Base-by-base conservation (phyloP, 2,888 invertebrate species). In the Diarsia rubi region DNA sequence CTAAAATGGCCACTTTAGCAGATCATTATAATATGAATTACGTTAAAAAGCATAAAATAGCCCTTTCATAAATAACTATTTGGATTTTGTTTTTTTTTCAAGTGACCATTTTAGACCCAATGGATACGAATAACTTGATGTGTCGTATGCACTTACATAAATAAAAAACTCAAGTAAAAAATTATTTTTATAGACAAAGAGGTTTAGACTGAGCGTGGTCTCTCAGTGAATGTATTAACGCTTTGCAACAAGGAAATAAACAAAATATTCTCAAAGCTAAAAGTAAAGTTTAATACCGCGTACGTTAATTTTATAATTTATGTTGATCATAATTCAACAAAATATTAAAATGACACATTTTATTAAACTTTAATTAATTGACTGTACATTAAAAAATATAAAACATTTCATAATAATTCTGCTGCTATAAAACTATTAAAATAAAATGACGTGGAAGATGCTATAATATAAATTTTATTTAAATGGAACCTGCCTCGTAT, bases 361-460 rank as follows among this genome's bases (percentile, higher is more conserved):
- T 72, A 47, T 59, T 16, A 47, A 47, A 16, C 3, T 69, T 62
- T 68, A 44, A 72, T 19, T 6, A n/a, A n/a, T n/a, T 71, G 16
- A 16, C 5, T 45, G 21, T 5, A n/a, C 24, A 16, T 31, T n/a
- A 60, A 60, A 60, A 57, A 31, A 31, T n/a, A 69, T 42, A 37
- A 44, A 31, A 12, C 52, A 37, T 45, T 37, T 62, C 27, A 27
- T 66, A 49, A 9, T 76, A 47, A 45, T 70, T n/a, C 69, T n/a
- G 21, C 49, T 6, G 49, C 9, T 14, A 67, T 63, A 59, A 70
- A 79, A 70, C 49, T 59, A 76, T 70, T 81, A 57, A 4, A 49
- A 24, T 24, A 77, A 70, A 45, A 77, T 54, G 44, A 24, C 65
- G 1, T 24, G 19, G 8, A 47, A 14, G 19, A 52, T 52, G 14